Evolutionary conservation across 2,797 vertebrate species (phyloP).

Genomic region (Mus spretus): DNA sequence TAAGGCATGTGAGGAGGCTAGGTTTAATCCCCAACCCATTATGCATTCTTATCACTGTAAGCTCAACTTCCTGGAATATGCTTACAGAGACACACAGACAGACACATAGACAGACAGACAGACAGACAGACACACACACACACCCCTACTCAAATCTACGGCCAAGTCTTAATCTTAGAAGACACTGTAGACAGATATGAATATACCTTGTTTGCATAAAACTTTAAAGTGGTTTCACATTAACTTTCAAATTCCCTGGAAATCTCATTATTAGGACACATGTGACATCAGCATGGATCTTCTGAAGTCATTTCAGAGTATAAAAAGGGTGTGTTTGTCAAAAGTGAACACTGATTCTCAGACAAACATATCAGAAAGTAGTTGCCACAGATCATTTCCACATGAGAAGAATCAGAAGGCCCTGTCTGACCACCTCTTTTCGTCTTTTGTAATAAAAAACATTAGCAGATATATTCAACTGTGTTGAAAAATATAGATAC

Average conservation of each 20-base stretch:
- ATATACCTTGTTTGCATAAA: background rate
- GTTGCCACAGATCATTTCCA: constrained; percentile 3
- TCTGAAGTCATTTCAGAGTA: background rate
- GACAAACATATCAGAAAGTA: constrained; percentile 38
- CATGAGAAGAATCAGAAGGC: background rate
- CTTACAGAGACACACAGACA: background rate
- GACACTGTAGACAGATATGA: background rate
- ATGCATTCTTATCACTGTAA: constrained; percentile 13
- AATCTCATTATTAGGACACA: constrained; percentile 12
- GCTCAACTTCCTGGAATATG: background rate
- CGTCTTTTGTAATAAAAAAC: background rate
- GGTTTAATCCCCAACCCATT: background rate
- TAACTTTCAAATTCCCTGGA: constrained; percentile 34
- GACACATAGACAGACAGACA: background rate
- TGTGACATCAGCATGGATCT: background rate
- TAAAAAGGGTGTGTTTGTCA: background rate
- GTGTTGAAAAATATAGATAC: background rate
- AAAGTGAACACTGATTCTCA: background rate
- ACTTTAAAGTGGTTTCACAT: background rate
- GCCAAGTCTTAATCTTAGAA: constrained; percentile 13
- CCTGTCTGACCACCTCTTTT: background rate
- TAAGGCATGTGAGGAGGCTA: background rate
- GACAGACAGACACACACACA: background rate
- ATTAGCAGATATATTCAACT: constrained; percentile 19
- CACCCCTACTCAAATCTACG: background rate